These are phyloP conservation scores for Apodemus sylvaticus DNA, from an alignment of 2,113 vertebrate genomes.

Conservation along the genomic window DNA sequence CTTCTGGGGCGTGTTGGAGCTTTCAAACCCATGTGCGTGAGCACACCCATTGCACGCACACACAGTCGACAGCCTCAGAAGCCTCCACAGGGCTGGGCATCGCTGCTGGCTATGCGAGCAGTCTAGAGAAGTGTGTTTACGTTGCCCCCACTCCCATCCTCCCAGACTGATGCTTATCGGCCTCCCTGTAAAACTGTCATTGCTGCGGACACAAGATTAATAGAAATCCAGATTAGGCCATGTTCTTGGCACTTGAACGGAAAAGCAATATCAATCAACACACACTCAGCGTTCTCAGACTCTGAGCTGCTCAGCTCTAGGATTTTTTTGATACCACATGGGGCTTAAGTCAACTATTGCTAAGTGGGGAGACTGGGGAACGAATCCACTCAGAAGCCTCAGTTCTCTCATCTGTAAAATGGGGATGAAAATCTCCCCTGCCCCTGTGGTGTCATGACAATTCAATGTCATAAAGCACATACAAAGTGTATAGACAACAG, in stretches of 20 bases:
- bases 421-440: too few relatives aligned
- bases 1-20: neutral
- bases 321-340: neutral
- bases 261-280: slow-evolving; percentile 77
- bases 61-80: neutral
- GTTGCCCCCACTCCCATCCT: slow-evolving; percentile 83
- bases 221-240: slow-evolving; percentile 84
- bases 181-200: slow-evolving; percentile 87
- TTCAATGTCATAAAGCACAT: accelerated
- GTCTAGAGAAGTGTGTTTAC: slow-evolving; percentile 84
- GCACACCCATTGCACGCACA: accelerated
- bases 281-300: slow-evolving; percentile 65
- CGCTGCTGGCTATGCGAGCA: slow-evolving; percentile 74
- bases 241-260: slow-evolving; percentile 84
- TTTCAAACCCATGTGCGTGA: neutral
- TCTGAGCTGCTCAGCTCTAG: slow-evolving; percentile 68
- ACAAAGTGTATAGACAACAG: neutral
- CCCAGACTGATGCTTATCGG: slow-evolving; percentile 87
- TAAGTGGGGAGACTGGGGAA: neutral
- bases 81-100: slow-evolving; percentile 69
- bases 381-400: neutral
- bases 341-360: neutral
- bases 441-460: neutral
- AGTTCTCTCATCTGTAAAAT: neutral
- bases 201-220: slow-evolving; percentile 84